Percentiles rank a stretch among this genome's conserved stretches.
Evolutionary conservation across 2,113 vertebrate species (phyloP).

Genomic region (Podarcis muralis): DNA sequence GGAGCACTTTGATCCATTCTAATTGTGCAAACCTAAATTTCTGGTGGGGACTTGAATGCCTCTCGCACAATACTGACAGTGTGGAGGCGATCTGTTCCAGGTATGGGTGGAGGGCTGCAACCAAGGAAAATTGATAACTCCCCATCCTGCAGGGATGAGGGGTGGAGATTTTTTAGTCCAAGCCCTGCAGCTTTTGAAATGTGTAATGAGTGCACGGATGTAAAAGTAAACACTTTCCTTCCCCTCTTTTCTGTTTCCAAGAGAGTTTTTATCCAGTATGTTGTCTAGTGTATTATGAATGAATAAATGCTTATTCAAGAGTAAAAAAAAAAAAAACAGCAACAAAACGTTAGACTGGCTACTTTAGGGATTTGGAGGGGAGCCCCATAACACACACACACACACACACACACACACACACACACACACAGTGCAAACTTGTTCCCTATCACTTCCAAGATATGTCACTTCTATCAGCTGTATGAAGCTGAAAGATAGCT

Average conservation of each 20-base stretch:
- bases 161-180: background rate
- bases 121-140: background rate
- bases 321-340: no score
- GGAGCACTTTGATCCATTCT: no score
- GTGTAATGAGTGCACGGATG: background rate
- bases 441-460: constrained; percentile 1
- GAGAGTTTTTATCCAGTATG: background rate
- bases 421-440: background rate
- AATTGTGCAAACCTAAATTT: no score
- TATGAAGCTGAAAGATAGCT: background rate
- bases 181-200: background rate
- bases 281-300: background rate
- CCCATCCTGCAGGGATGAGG: background rate
- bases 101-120: background rate
- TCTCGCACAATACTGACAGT: background rate
- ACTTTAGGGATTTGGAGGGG: background rate
- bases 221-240: background rate
- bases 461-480: background rate
- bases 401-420: background rate
- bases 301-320: background rate
- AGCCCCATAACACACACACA: background rate
- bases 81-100: background rate
- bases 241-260: background rate
- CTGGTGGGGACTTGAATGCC: background rate
- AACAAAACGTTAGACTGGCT: background rate